A percentile compares a stretch with the other conserved stretches of the same genome.
phyloP scores from a whole-genome alignment of 2,113 vertebrate genomes.

The Megaceryle maxima region DNA sequence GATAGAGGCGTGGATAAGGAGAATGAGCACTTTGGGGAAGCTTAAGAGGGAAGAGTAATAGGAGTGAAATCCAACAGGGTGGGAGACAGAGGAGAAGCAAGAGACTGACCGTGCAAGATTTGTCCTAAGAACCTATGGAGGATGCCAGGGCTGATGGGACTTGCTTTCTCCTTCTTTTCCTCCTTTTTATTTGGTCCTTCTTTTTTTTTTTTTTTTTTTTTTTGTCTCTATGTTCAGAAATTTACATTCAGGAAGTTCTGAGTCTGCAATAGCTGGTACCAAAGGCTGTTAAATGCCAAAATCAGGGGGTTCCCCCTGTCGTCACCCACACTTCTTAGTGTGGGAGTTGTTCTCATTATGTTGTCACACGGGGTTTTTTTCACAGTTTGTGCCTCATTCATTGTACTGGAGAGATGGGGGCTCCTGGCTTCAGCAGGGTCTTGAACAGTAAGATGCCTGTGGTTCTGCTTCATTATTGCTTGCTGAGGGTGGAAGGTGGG shows the following conservation, averaged over 20 bases:
- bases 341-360: neutral
- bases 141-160: neutral
- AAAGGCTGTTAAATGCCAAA: neutral
- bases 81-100: neutral
- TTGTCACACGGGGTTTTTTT: neutral
- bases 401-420: neutral
- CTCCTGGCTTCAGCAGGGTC: neutral
- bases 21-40: neutral
- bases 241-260: neutral
- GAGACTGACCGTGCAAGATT: neutral
- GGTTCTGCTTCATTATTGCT: neutral
- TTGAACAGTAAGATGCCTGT: neutral
- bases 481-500: neutral
- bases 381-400: neutral
- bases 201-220: neutral
- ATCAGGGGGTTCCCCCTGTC: neutral
- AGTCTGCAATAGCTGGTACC: neutral
- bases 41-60: neutral
- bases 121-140: neutral
- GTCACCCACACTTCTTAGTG: accelerated
- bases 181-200: neutral
- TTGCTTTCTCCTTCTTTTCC: neutral
- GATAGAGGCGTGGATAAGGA: neutral
- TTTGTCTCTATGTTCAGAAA: neutral
- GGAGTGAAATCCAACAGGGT: neutral